Conservation (phyloP, 2,888 invertebrate genomes). For the Limnephilus lunatus region DNA sequence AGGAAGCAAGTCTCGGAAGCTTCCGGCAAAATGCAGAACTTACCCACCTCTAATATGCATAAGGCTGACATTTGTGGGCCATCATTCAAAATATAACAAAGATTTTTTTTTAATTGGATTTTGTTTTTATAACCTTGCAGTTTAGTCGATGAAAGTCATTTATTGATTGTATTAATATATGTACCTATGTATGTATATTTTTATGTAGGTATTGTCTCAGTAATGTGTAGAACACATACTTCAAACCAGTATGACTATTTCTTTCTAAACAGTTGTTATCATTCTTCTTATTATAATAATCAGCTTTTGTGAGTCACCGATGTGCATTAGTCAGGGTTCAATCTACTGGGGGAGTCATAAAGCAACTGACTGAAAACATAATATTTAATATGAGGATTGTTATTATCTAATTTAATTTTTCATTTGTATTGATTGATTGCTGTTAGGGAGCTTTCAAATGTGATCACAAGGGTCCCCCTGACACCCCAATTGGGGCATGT, state of each 20-base stretch:
- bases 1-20: too few species aligned
- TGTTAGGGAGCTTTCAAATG: not conserved
- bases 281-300: not conserved
- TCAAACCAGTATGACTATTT: not conserved
- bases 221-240: not conserved
- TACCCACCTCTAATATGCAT: not conserved
- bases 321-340: constrained; percentile 11
- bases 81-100: not conserved
- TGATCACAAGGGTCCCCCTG: not conserved
- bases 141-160: not conserved
- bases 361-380: not conserved
- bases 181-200: too few species aligned
- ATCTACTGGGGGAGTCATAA: constrained; percentile 4
- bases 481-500: not conserved
- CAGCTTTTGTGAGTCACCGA: not conserved
- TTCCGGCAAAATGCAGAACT: too few species aligned
- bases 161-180: too few species aligned
- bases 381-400: not conserved
- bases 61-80: not conserved
- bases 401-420: constrained; percentile 19
- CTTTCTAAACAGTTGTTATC: not conserved
- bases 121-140: too few species aligned
- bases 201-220: too few species aligned
- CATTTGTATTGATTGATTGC: not conserved
- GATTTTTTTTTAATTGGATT: not conserved